Conservation (phyloP, 2,888 invertebrate genomes). For the Aspidapion aeneum region DNA sequence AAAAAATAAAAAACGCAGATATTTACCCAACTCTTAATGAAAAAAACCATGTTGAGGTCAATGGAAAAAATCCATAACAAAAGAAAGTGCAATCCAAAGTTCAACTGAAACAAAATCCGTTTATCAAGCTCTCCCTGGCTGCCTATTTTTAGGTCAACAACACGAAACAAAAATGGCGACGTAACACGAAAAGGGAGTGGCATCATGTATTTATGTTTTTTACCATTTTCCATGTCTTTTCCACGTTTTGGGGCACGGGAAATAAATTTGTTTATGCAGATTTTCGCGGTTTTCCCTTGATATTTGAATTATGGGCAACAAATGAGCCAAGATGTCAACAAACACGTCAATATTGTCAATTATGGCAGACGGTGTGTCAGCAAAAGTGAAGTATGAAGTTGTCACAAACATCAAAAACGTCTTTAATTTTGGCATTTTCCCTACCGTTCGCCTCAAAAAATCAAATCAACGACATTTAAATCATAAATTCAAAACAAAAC, state of each 20-base stretch:
- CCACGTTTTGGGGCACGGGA: neutral
- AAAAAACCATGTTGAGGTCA: too few species aligned
- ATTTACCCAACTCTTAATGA: too few species aligned
- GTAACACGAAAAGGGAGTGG: constrained; percentile 33
- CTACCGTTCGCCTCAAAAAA: neutral
- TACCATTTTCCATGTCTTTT: neutral
- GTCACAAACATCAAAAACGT: neutral
- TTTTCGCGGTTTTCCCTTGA: neutral
- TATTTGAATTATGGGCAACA: constrained; percentile 30
- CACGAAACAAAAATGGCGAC: constrained; percentile 29
- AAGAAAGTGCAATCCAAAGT: too few species aligned
- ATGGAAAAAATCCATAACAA: too few species aligned
- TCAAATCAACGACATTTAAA: neutral
- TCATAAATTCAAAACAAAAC: neutral
- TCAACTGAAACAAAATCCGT: too few species aligned
- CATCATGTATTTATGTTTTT: constrained; percentile 18
- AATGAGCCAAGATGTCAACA: constrained; percentile 29
- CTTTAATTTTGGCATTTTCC: neutral
- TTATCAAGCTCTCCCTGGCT: too few species aligned
- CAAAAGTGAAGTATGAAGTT: neutral
- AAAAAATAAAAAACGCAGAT: too few species aligned
- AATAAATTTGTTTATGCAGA: neutral
- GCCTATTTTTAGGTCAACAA: neutral
- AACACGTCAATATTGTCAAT: constrained; percentile 35
- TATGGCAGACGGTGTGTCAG: constrained; percentile 2